These are phyloP conservation scores for Nansenia antarctica DNA, from an alignment of 2,113 vertebrate species.

Conservation along the genomic window DNA sequence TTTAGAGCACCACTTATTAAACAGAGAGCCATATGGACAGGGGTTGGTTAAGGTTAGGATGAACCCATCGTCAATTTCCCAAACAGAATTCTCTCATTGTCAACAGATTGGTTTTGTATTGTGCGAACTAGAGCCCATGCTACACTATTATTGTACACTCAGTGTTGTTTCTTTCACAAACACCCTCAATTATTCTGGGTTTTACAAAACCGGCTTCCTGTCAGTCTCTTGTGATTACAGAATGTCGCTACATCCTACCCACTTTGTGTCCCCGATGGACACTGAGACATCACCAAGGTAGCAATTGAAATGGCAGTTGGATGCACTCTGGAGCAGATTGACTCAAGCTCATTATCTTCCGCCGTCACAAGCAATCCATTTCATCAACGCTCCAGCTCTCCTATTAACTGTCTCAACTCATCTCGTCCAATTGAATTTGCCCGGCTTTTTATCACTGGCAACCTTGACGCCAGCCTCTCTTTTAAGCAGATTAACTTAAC, in stretches of 20 bases:
- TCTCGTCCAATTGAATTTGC: slow-evolving; percentile 76
- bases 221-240: background rate
- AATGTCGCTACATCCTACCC: background rate
- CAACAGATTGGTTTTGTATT: background rate
- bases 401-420: slow-evolving; percentile 76
- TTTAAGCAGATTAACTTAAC: slow-evolving; percentile 72
- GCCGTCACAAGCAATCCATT: slow-evolving; percentile 74
- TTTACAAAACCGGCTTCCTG: background rate
- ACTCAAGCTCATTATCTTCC: slow-evolving; percentile 72
- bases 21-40: background rate
- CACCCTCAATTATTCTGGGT: background rate
- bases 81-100: background rate
- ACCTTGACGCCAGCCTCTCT: slow-evolving; percentile 60
- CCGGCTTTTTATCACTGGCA: slow-evolving; percentile 70
- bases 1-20: background rate
- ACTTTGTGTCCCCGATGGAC: slow-evolving; percentile 11
- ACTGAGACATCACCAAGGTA: slow-evolving; percentile 26
- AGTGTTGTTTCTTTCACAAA: background rate
- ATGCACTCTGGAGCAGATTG: slow-evolving; percentile 65
- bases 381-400: slow-evolving; percentile 69
- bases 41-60: background rate
- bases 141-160: too few relatives aligned
- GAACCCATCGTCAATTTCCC: background rate
- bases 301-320: slow-evolving; percentile 43
- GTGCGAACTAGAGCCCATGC: background rate